A percentile compares a stretch with the other conserved stretches of the same genome.
phyloP scores from a whole-genome alignment of 37 sponge, comb jelly and placozoan species.

The Bolinopsis microptera region DNA sequence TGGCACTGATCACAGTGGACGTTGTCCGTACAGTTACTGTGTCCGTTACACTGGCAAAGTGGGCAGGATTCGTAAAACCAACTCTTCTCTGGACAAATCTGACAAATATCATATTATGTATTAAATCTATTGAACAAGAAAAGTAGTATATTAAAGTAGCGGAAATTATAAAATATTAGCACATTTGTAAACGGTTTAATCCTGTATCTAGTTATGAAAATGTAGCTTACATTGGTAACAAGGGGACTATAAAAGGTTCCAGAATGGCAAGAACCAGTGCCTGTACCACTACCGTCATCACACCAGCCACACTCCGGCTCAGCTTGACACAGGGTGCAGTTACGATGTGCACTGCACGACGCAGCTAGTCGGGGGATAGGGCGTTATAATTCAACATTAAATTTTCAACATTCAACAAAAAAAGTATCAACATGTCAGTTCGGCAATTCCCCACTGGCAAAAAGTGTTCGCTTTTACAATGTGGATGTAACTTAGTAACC shows the following conservation, averaged over 20 bases:
- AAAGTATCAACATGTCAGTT: too few relatives aligned
- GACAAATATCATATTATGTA: background rate
- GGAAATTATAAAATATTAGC: too few relatives aligned
- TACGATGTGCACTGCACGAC: background rate
- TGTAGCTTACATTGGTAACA: background rate
- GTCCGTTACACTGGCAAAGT: conserved; percentile 56
- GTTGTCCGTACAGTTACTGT: background rate
- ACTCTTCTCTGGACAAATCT: conserved; percentile 1
- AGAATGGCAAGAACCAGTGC: conserved; percentile 23
- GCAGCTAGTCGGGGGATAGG: background rate
- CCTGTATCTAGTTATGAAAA: too few relatives aligned
- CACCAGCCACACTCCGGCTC: conserved; percentile 64
- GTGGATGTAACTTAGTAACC: too few relatives aligned
- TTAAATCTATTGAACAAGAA: background rate
- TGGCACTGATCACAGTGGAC: conserved; percentile 18
- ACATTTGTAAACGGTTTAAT: too few relatives aligned
- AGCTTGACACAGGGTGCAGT: conserved; percentile 40
- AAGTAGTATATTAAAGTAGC: background rate
- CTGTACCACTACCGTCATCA: conserved; percentile 40
- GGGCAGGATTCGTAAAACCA: conserved; percentile 37
- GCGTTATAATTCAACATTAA: too few relatives aligned
- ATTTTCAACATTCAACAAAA: too few relatives aligned
- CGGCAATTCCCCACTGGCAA: too few relatives aligned
- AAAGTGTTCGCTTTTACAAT: too few relatives aligned
- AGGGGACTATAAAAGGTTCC: background rate